phyloP scores from a whole-genome alignment of 2,888 invertebrate species.

The Dicyrtomina minuta region DNA sequence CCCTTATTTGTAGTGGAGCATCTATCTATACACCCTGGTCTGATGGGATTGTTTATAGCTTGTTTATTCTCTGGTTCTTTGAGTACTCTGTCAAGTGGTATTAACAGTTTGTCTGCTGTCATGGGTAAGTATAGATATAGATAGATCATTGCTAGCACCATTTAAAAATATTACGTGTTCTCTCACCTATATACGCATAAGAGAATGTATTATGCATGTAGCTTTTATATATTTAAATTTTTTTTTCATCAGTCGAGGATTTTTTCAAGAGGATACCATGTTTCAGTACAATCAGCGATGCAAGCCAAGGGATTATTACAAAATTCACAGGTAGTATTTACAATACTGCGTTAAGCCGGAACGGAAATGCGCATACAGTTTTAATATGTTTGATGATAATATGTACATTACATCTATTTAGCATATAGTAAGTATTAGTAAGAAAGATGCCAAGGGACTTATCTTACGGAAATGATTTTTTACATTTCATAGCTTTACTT shows the following conservation, averaged over 20 bases:
- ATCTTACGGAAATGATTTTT: too few relatives aligned
- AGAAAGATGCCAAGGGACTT: too few relatives aligned
- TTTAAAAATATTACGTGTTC: too few relatives aligned
- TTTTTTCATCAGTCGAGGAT: constrained; percentile 53
- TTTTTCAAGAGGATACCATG: constrained; percentile 42
- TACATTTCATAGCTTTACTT: constrained; percentile 32
- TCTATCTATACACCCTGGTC: constrained; percentile 56
- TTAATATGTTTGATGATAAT: not conserved
- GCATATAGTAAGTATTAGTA: too few relatives aligned
- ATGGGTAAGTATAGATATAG: constrained; percentile 22
- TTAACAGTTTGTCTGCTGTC: constrained; percentile 54
- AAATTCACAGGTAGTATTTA: constrained; percentile 45
- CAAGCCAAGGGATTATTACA: constrained; percentile 40
- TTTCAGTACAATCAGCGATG: constrained; percentile 39
- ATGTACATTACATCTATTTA: not conserved
- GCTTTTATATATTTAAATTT: too few relatives aligned
- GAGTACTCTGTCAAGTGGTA: constrained; percentile 54
- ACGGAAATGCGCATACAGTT: not conserved
- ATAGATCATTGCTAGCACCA: too few relatives aligned
- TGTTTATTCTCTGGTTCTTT: constrained; percentile 58
- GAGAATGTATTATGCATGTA: too few relatives aligned
- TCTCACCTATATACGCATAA: too few relatives aligned
- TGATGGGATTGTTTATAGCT: constrained; percentile 60
- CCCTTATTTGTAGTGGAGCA: constrained; percentile 59
- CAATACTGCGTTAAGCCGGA: too few relatives aligned